These are phyloP conservation scores for Hippolais icterina DNA, from an alignment of 2,113 vertebrate genomes.

Conservation along the genomic window DNA sequence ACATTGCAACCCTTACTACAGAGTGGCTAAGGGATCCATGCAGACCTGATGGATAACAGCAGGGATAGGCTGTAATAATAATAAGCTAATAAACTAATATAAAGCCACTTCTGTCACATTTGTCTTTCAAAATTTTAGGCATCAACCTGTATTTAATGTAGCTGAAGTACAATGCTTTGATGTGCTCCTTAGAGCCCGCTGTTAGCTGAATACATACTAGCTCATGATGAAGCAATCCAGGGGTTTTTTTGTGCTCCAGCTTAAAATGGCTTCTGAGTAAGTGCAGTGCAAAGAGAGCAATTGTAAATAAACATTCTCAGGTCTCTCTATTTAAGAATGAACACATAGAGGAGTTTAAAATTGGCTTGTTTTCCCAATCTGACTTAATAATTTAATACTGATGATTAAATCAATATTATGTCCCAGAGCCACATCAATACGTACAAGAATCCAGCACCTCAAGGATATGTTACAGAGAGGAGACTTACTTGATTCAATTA, in stretches of 20 bases:
- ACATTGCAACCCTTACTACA: conserved; percentile 12
- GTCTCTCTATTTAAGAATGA: neutral
- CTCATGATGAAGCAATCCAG: neutral
- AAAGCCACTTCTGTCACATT: conserved; percentile 24
- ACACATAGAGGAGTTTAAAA: neutral
- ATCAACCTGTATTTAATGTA: neutral
- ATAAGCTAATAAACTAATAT: conserved; percentile 1
- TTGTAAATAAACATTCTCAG: conserved; percentile 34
- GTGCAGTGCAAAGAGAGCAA: neutral
- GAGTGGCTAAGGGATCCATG: conserved; percentile 1
- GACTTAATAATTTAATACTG: conserved; percentile 48
- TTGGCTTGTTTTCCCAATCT: conserved; percentile 29
- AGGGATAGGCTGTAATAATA: neutral
- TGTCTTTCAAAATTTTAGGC: conserved; percentile 26
- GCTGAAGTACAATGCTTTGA: neutral
- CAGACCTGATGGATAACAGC: conserved; percentile 19
- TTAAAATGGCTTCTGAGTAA: conserved; percentile 42
- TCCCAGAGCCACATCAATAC: conserved; percentile 38
- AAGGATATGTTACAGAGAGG: conserved; percentile 28
- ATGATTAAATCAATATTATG: conserved; percentile 60
- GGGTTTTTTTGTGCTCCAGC: neutral
- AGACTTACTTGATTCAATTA: conserved; percentile 56
- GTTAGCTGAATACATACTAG: neutral
- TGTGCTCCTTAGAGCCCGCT: conserved; percentile 13
- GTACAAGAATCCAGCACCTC: conserved; percentile 37